These are phyloP conservation scores for Stichodactyla mertensii DNA, from an alignment of 64 coral and sea anemone species.

Conservation along the genomic window DNA sequence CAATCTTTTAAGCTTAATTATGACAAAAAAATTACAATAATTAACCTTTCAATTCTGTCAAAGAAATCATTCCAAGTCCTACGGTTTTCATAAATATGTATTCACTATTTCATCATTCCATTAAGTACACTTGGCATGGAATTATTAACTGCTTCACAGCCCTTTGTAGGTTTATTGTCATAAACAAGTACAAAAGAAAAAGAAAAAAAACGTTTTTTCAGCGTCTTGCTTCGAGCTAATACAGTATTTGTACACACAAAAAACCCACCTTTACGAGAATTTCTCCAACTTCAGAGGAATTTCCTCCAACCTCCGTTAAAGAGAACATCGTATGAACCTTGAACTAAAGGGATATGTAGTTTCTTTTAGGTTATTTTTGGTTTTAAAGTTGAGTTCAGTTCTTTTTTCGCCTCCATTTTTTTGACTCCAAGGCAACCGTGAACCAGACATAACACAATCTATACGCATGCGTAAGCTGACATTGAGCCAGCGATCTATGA, in stretches of 20 bases:
- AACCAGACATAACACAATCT: background rate
- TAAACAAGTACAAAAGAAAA: background rate
- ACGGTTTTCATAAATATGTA: no score
- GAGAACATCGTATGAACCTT: constrained; percentile 63
- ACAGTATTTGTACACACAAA: background rate
- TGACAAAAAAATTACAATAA: no score
- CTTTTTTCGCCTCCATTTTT: constrained; percentile 9
- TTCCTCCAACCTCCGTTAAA: constrained; percentile 62
- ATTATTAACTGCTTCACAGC: background rate
- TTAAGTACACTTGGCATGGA: no score
- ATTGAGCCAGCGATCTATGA: background rate
- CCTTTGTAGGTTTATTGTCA: no score
- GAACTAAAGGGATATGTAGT: background rate
- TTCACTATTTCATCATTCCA: no score
- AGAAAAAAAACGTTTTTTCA: background rate
- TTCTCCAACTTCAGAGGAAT: constrained; percentile 82
- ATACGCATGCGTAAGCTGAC: background rate
- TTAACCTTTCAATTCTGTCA: no score
- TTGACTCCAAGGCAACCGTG: constrained; percentile 5
- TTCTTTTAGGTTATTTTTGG: background rate
- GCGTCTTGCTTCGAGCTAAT: background rate
- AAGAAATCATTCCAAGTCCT: no score
- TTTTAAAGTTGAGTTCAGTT: background rate
- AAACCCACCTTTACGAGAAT: constrained; percentile 88
- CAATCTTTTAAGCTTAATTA: no score